phyloP scores from a whole-genome alignment of 2,888 invertebrate species.

The Coleophora flavipennella region DNA sequence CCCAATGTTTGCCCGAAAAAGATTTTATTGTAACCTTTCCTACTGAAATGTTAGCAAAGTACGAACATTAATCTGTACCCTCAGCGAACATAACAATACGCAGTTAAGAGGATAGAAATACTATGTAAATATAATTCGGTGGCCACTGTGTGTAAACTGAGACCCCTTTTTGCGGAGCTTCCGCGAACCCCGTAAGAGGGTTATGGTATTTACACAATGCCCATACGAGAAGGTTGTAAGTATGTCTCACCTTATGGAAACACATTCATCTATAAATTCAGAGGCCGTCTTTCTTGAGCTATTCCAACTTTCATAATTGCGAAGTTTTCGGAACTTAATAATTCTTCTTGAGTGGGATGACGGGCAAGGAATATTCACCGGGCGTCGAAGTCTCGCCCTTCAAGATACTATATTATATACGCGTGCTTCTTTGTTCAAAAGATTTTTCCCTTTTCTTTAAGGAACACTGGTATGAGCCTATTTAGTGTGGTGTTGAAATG shows the following conservation, averaged over 20 bases:
- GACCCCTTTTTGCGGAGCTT: constrained; percentile 21
- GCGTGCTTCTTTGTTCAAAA: constrained; percentile 49
- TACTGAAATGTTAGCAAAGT: background rate
- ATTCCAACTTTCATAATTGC: constrained; percentile 73
- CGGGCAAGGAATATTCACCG: constrained; percentile 68
- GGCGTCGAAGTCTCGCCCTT: constrained; percentile 56
- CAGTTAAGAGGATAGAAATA: constrained; percentile 2
- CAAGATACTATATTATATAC: constrained; percentile 45
- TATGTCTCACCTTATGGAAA: constrained; percentile 44
- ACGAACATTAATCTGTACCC: background rate
- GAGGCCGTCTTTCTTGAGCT: constrained; percentile 67
- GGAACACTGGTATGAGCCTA: constrained; percentile 23
- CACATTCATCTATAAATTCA: constrained; percentile 71
- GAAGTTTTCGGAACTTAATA: constrained; percentile 70
- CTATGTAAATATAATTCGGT: constrained; percentile 4
- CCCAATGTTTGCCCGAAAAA: background rate
- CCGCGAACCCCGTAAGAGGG: background rate
- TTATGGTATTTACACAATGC: background rate
- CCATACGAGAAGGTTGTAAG: background rate
- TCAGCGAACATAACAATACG: background rate
- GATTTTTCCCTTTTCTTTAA: constrained; percentile 38
- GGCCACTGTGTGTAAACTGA: constrained; percentile 6
- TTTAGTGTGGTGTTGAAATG: too few relatives aligned
- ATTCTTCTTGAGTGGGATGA: constrained; percentile 72
- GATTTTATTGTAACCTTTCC: background rate